Percentiles rank a stretch among this genome's conserved stretches.
These are phyloP conservation scores for Diploptera punctata DNA, from an alignment of 2,888 invertebrate species.

Conservation along the genomic window DNA sequence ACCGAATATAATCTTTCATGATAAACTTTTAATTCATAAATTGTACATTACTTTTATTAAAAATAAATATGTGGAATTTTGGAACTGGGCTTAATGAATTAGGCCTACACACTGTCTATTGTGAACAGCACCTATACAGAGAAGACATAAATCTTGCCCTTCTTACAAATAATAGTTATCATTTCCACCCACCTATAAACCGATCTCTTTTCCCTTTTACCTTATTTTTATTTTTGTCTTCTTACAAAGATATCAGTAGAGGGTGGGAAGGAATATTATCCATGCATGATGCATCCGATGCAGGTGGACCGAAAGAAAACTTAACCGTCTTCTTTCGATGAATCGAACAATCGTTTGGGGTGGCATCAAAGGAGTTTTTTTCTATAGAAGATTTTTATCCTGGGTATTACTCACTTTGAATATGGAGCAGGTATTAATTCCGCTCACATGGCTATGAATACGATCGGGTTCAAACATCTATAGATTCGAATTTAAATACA, in stretches of 20 bases:
- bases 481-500: constrained; percentile 21
- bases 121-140: no score
- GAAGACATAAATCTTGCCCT: background rate
- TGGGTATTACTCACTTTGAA: constrained; percentile 22
- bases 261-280: constrained; percentile 8
- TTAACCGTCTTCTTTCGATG: constrained; percentile 23
- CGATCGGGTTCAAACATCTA: constrained; percentile 22
- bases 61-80: no score
- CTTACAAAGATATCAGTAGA: constrained; percentile 2
- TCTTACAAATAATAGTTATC: no score
- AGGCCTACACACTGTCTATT: no score
- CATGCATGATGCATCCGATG: background rate
- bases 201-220: background rate
- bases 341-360: constrained; percentile 22
- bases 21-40: no score
- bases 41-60: no score
- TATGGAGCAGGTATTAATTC: constrained; percentile 17
- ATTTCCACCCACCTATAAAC: background rate
- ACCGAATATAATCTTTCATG: no score
- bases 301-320: constrained; percentile 11
- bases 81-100: no score
- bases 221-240: no score
- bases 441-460: constrained; percentile 15
- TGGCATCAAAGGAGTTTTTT: constrained; percentile 26
- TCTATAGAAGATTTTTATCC: background rate